A percentile compares a stretch with the other conserved stretches of the same genome.
These are phyloP conservation scores for Drepanosiphum platanoidis DNA, from an alignment of 2,888 invertebrate genomes.

Conservation along the genomic window DNA sequence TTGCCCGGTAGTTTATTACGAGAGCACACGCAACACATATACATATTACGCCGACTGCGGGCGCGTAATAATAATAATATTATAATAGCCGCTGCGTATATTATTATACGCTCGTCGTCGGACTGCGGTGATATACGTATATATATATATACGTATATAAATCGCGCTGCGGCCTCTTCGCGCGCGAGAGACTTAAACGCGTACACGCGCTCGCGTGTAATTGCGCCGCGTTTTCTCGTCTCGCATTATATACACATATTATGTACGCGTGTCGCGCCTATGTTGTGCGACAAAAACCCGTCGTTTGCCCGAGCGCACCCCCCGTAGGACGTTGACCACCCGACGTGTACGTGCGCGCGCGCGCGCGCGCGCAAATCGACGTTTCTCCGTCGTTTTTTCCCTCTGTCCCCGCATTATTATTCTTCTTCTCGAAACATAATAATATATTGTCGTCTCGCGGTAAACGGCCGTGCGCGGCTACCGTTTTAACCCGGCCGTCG, in stretches of 20 bases:
- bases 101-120: neutral
- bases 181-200: neutral
- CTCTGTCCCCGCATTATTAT: neutral
- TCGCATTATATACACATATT: neutral
- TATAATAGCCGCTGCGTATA: neutral
- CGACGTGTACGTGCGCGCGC: neutral
- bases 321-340: neutral
- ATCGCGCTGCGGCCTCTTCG: neutral
- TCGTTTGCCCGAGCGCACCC: neutral
- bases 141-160: neutral
- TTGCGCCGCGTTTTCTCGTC: neutral
- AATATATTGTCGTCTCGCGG: neutral
- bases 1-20: conserved; percentile 18
- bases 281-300: no score
- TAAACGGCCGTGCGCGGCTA: neutral
- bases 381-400: neutral
- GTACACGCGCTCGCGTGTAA: neutral
- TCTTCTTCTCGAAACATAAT: neutral
- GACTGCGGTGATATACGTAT: neutral
- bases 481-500: neutral
- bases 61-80: neutral
- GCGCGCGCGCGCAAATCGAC: neutral
- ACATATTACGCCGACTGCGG: neutral
- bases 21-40: neutral
- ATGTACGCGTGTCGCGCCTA: neutral